Evolutionary conservation across 64 coral and sea anemone species (phyloP), one percentile per base, ranked within the genome.

Genomic region (Pocillopora verrucosa): DNA sequence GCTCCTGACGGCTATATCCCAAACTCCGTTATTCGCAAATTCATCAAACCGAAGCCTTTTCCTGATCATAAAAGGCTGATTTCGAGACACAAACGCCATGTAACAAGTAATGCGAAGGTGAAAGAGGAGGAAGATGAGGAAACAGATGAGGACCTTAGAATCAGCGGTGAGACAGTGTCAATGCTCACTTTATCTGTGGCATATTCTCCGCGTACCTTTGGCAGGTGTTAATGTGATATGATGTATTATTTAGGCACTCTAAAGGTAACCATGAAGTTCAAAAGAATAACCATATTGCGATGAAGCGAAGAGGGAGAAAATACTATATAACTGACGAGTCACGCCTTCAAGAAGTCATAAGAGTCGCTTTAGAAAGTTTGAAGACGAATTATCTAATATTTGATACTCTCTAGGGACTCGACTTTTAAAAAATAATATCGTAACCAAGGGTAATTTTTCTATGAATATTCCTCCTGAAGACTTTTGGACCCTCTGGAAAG

Each of bases 1-100:
- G 96, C 96, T 16, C 96, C 96, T 22, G 96, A 98, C 75, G 90
- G 96, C 20, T 86, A 30, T 22, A 95, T 98, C 20, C 96, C 96
- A 1, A 98, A 98, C 35, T 98, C 96, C 78, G 90, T 98, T 13
- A 82, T 98, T 9, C 81, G 96, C 11, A 77, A 70, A 22, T 36
- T 67, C 30, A 79, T 91, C 56, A 88, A 74, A 56, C 63, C 87
- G 7, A 87, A 81, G 58, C 45, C 22, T 10, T 16, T 79, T 5
- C 96, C 93, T 0, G 36, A 25, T 30, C 30, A 30, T 30, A 0
- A 30, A 1, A 86, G 92, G 72, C 82, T 95, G 2, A 87, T 95
- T 16, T 83, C 96, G 16, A 64, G 76, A 34, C 38, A 95, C 17
- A 61, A 65, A 62, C 74, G 88, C 73, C 85, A 57, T 0, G 80